Conservation (phyloP, 2,113 vertebrate genomes). For the Aegithalos caudatus region DNA sequence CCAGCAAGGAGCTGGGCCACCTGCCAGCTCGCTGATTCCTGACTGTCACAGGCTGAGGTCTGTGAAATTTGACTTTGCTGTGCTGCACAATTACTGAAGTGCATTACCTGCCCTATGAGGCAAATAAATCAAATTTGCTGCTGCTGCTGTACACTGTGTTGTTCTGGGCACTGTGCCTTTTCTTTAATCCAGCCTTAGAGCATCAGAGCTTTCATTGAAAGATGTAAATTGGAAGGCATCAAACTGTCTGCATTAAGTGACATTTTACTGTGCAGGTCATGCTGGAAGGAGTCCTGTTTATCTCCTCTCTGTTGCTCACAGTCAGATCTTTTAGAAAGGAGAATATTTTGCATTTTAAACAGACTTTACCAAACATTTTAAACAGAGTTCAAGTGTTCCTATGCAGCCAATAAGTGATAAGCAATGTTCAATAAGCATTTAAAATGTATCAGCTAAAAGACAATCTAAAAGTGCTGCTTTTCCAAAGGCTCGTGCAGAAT, state of each 20-base stretch:
- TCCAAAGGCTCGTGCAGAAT: neutral
- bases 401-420: neutral
- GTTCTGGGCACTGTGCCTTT: neutral
- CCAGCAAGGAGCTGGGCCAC: neutral
- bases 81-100: neutral
- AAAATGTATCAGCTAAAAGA: neutral
- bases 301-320: neutral
- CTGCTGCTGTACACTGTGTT: neutral
- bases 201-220: neutral
- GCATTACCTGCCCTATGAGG: neutral
- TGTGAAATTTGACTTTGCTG: neutral
- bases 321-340: neutral
- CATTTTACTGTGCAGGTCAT: neutral
- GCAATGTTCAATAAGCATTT: neutral
- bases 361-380: neutral
- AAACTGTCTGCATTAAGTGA: neutral
- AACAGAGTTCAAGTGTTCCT: neutral
- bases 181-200: neutral
- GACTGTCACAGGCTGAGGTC: neutral
- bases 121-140: conserved; percentile 13
- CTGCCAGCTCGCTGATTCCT: neutral
- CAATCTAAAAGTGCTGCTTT: neutral
- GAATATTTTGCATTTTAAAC: neutral
- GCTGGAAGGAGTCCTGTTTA: neutral
- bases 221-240: neutral